Base-by-base conservation (phyloP, 2,888 invertebrate genomes). In the Eupithecia abbreviata region DNA sequence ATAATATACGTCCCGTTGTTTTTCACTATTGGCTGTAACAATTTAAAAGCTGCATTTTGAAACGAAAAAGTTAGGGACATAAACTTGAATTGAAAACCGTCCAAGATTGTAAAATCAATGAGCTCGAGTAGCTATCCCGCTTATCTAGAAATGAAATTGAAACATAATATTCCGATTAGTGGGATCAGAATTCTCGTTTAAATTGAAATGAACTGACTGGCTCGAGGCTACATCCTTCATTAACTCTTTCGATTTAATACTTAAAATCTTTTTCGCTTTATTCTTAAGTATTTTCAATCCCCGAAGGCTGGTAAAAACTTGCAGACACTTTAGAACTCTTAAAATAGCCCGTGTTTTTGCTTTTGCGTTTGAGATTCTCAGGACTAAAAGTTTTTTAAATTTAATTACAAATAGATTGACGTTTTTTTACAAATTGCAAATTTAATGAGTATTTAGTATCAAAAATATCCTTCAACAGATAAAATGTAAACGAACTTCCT, bases 81-180 rank as follows among this genome's bases (percentile, higher is more conserved):
- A 18, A 72, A 49, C 30, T 30, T 47, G 15, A 65, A 73, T 43
- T 51, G 66, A 67, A 71, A 66, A 18, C 67, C n/a, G 71, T 49
- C 5, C 13, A 51, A 72, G 89, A 88, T 78, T 72, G 72, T 18
- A 72, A 77, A 73, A 72, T 74, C 79, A 70, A 81, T 71, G 74
- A 68, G 68, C 51, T 73, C 42, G 12, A 73, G 58, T 73, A 75
- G 75, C 77, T 78, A 78, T 81, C 78, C 55, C 78, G 82, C 83
- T 80, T 85, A 84, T 86, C 84, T 86, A 78, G 84, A 81, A 88
- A 84, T 83, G 84, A 83, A 85, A 90, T 89, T 88, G 85, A 87
- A 90, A 92, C 92, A 92, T 89, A 90, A 92, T 90, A 91, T 92
- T 92, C 85, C 91, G 91, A 93, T 94, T 93, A 93, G 88, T 79